These are phyloP conservation scores for Enteromius radiatus DNA, from an alignment of 2,797 vertebrate species.

Conservation along the genomic window DNA sequence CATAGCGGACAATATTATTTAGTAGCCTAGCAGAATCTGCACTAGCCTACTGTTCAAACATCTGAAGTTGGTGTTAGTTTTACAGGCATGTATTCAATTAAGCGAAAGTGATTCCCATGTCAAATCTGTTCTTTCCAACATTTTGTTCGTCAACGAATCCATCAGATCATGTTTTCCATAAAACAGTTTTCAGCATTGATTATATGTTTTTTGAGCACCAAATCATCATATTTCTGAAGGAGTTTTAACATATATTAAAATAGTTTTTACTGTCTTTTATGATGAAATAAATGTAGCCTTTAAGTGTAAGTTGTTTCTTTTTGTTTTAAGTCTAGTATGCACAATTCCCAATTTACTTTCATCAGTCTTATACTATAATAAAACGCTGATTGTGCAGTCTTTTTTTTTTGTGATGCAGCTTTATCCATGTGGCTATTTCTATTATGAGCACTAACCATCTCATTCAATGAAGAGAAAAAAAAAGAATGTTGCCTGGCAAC, in stretches of 20 bases:
- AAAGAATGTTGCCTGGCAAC: constrained; percentile 57
- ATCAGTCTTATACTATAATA: not conserved
- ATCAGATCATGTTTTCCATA: not conserved
- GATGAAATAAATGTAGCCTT: not conserved
- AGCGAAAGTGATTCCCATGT: not conserved
- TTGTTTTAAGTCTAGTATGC: not conserved
- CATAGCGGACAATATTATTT: not conserved
- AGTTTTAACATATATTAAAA: not conserved
- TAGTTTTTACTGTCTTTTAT: not conserved
- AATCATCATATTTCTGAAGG: not conserved
- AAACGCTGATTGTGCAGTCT: not conserved
- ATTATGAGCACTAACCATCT: constrained; percentile 25
- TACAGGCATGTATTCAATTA: no score
- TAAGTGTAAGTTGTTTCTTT: not conserved
- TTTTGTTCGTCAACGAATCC: not conserved
- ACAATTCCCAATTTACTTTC: not conserved
- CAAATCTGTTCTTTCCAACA: not conserved
- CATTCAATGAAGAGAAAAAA: constrained; percentile 32
- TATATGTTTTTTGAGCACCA: not conserved
- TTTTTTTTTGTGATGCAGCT: not conserved
- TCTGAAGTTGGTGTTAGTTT: not conserved
- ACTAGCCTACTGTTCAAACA: not conserved
- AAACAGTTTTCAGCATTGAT: not conserved
- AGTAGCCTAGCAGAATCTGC: not conserved
- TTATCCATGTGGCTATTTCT: constrained; percentile 22